Base-by-base conservation (phyloP, 2,888 invertebrate genomes). In the Argyresthia albistria region DNA sequence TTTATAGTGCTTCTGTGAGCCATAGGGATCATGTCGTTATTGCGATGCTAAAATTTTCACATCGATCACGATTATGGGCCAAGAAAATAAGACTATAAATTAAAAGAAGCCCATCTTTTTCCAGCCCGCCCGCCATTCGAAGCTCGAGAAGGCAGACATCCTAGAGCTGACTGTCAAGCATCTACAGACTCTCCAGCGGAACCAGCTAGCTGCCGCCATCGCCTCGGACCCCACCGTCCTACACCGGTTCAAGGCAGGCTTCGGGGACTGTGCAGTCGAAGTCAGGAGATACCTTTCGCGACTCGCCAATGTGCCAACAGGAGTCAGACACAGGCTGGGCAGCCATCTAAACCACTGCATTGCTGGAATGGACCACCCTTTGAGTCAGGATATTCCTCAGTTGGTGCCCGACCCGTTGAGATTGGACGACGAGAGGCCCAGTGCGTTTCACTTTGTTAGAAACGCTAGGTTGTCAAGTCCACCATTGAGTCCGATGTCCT, bases 91-190 rank as follows among this genome's bases (percentile, higher is more conserved):
- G n/a, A n/a, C 25, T 25, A 25, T 25, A 25, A 25, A 25, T 25
- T 25, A 25, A 25, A 4, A 25, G 25, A 25, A 25, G 6, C 2
- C 25, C 6, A 25, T 43, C 52, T 57, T 37, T 63, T 90, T 90
- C 56, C 90, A 97, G 96, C 96, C 97, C 42, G 92, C 96, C 1
- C 91, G 97, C 54, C 97, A 97, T 82, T 96, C 96, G 6, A 98
- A 98, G 75, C 88, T 98, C 66, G 98, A 98, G 78, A 98, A 98
- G 73, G 97, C 98, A 0, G 98, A 98, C 76, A 97, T 98, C 62
- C 86, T 98, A 52, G 98, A 98, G 80, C 93, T 97, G 90, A 97
- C 97, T 0, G 97, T 98, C 48, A 95, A 96, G 71, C 97, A 97
- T 73, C 88, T 98, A 50, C 95, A 97, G 73, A 93, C 93, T 56